Percentiles rank a stretch among this genome's conserved stretches.
These are phyloP conservation scores for Percina caprodes DNA, from an alignment of 2,113 vertebrate genomes.

Conservation along the genomic window DNA sequence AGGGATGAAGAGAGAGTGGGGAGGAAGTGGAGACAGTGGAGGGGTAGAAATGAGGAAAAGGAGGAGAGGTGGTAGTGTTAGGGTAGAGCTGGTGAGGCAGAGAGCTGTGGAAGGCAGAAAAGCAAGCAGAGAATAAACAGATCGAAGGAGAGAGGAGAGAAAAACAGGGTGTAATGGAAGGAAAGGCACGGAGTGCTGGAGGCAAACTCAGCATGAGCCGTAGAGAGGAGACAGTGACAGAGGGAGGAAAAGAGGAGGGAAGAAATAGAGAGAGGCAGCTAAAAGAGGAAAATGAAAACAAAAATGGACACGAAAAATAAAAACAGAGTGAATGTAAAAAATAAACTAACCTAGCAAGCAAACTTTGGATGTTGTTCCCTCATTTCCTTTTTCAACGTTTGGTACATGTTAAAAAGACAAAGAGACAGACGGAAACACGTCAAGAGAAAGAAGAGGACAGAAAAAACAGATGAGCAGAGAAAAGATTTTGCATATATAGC, in stretches of 20 bases:
- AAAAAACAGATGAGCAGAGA: background rate
- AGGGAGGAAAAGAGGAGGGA: slow-evolving; percentile 40
- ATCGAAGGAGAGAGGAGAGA: slow-evolving; percentile 71
- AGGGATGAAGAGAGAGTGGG: background rate
- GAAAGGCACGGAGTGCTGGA: slow-evolving; percentile 60
- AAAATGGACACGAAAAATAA: background rate
- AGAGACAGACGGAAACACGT: background rate
- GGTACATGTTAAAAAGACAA: background rate
- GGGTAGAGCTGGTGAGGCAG: slow-evolving; percentile 16
- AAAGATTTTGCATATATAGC: background rate
- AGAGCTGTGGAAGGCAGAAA: slow-evolving; percentile 65
- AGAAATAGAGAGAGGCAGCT: slow-evolving; percentile 3
- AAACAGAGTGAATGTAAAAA: no score
- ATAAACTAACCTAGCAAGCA: background rate
- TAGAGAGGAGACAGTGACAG: slow-evolving; percentile 44
- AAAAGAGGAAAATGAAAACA: slow-evolving; percentile 2
- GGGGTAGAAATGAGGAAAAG: background rate
- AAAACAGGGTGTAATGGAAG: slow-evolving; percentile 68
- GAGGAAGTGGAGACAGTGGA: background rate
- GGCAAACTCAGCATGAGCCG: slow-evolving; percentile 71
- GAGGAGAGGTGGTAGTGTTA: slow-evolving; percentile 17
- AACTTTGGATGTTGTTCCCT: background rate
- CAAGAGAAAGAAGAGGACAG: background rate
- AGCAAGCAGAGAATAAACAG: slow-evolving; percentile 77
- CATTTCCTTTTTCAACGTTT: background rate